Conservation (phyloP, 2,797 vertebrate species). For the Craterocephalus amniculus region DNA sequence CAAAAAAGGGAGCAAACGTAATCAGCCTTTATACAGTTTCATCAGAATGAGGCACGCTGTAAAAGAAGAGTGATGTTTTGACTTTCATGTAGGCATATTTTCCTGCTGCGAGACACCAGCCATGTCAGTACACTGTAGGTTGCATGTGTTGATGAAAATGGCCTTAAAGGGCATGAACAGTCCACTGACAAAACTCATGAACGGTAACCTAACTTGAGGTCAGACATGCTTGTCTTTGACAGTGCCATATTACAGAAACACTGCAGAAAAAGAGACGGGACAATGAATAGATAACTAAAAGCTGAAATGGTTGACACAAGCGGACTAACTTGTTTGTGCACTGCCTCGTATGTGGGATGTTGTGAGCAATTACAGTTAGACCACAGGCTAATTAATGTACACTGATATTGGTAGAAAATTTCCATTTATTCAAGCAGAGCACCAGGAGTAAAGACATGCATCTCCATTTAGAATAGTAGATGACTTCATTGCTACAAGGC, state of each 20-base stretch:
- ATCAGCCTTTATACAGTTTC: not conserved
- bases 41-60: not conserved
- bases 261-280: not conserved
- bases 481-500: constrained; percentile 75
- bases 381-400: constrained; percentile 70
- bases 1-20: too few species aligned
- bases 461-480: constrained; percentile 77
- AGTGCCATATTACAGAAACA: constrained; percentile 7
- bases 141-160: constrained; percentile 50
- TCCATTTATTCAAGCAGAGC: constrained; percentile 69
- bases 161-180: constrained; percentile 62
- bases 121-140: constrained; percentile 54
- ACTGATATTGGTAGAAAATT: constrained; percentile 73
- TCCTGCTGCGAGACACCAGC: constrained; percentile 54
- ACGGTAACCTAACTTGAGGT: constrained; percentile 48
- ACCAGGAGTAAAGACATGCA: constrained; percentile 56
- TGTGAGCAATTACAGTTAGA: constrained; percentile 48
- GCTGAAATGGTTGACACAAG: constrained; percentile 14
- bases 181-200: constrained; percentile 65
- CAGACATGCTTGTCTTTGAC: constrained; percentile 33
- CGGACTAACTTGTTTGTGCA: constrained; percentile 25
- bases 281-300: not conserved
- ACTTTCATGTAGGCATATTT: constrained; percentile 18
- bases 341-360: constrained; percentile 17
- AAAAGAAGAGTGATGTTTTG: constrained; percentile 27